Base-by-base conservation (phyloP, 2,113 vertebrate genomes). In the Tonatia bakeri region DNA sequence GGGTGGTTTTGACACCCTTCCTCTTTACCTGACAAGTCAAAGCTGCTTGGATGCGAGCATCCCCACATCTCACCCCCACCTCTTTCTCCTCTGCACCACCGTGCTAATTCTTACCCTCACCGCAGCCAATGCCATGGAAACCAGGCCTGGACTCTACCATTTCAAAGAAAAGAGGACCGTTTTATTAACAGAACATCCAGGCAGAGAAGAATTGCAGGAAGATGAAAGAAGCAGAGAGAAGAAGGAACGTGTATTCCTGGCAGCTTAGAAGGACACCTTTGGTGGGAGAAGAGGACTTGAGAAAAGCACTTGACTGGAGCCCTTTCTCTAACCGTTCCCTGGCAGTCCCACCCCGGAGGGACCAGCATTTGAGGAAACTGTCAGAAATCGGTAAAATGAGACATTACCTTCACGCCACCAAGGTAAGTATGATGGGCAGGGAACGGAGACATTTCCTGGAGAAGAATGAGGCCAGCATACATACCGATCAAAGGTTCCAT, bases 391-490 rank as follows among this genome's bases (percentile, higher is more conserved):
- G 26, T 50, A 52, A 47, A 82, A 82, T 26, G 10, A 65, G 22
- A 59, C 28, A 31, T 94, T 98, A 99, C 99, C 99, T 50, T 99
- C 97, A 24, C 87, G 97, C 98, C 99, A 96, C 99, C 99, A 99
- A 0, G 99, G 99, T 94, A 99, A 97, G 96, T 99, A 99, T 0
- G 98, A 97, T 83, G 99, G 99, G 96, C 99, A 99, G 79, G 99
- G 98, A 77, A 99, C 99, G 0, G 99, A 99, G 59, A 99, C 98
- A 2, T 99, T 99, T 94, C 99, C 99, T 33, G 99, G 99, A 65
- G 94, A 82, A 31, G 99, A 99, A 97, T 99, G 98, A 77, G 99
- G 99, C 99, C 99, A 99, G 96, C 99, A 99, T 33, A 98, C 98
- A 83, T 99, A 99, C 0, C 67, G 96, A 97, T 99, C 99, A 83